Evolutionary conservation across 2,113 vertebrate genomes (phyloP), one percentile per base, ranked within the genome.

Genomic region (Maccullochella peelii): DNA sequence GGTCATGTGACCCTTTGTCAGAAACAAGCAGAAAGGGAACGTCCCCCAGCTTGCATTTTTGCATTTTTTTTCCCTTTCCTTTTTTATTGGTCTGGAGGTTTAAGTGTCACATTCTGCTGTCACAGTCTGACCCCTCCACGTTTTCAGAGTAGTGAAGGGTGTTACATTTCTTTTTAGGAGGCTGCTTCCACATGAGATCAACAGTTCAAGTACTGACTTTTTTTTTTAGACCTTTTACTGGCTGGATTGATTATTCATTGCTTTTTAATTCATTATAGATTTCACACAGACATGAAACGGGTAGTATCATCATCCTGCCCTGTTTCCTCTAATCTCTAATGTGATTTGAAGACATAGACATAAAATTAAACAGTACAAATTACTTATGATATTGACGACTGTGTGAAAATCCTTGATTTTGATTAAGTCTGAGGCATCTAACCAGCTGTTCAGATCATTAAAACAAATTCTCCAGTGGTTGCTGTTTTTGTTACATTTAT

Each of bases 1-100:
- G 91, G 91, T 93, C 91, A 93, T 78, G 75, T 89, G 87, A 86
- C 84, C 79, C 68, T 90, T 93, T 92, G 73, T 91, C 54, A 80
- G 57, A 25, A 67, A 50, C 36, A 0, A 50, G 14, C 50, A 70
- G 38, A 36, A 65, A 74, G 54, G 25, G 47, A 54, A 83, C n/a
- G 11, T 63, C 61, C 11, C 65, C 25, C 42, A 67, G 49, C 25
- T 80, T 57, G 27, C 25, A 7, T 47, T 89, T 86, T 63, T 36
- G 6, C 15, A 11, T 49, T 49, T 50, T 49, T 50, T 66, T 42
- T 52, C 0, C 11, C 2, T 0, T 40, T 27, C 0, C 23, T 7
- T 33, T 44, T 4, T 67, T 57, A 9, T 49, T 20, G 23, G 14
- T 70, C 50, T 52, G 67, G 23, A n/a, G 6, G 14, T 21, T 62